Evolutionary conservation across 2,113 vertebrate genomes (phyloP).

Genomic region (Hemichromis elongatus): DNA sequence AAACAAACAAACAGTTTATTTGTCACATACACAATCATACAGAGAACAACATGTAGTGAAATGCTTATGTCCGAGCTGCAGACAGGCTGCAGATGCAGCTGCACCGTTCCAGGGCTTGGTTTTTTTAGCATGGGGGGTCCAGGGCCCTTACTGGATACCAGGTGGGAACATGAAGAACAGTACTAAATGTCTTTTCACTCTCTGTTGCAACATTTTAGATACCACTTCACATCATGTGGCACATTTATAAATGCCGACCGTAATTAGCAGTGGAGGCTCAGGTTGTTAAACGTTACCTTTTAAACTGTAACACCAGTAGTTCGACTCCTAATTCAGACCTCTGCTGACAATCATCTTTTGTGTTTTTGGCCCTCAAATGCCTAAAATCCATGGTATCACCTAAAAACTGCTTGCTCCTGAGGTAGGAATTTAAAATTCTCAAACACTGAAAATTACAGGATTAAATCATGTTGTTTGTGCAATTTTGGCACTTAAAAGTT

Average conservation of each 20-base stretch:
- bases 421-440: not conserved
- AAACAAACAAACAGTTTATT: no score
- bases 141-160: no score
- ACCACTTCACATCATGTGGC: not conserved
- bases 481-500: not conserved
- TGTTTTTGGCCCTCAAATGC: not conserved
- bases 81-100: no score
- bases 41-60: no score
- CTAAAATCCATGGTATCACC: not conserved
- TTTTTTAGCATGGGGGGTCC: no score
- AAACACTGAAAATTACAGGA: not conserved
- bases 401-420: not conserved
- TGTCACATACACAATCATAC: no score
- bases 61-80: no score
- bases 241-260: not conserved
- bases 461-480: not conserved
- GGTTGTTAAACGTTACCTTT: not conserved
- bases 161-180: not conserved
- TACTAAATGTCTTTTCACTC: not conserved
- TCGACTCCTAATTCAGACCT: not conserved
- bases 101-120: no score
- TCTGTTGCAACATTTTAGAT: not conserved
- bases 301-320: not conserved
- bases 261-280: not conserved
- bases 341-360: not conserved